Evolutionary conservation across 2,797 vertebrate species (phyloP).

Genomic region (Acanthornis magna): DNA sequence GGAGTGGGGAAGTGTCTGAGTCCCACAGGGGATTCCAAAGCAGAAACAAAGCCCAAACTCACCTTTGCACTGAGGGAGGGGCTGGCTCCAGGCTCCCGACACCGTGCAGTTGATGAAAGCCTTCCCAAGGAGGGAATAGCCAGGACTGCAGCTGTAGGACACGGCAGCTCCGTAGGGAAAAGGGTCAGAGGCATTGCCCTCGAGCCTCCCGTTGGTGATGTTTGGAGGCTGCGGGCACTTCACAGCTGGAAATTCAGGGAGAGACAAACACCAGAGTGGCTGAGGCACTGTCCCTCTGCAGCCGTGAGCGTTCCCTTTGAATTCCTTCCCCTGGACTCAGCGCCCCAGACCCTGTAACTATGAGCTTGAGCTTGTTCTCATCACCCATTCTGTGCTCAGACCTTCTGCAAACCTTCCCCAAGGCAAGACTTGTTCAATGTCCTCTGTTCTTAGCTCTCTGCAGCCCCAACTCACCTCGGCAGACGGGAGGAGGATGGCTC

Average conservation of each 20-base stretch:
- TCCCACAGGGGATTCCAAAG: neutral
- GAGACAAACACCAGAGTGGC: neutral
- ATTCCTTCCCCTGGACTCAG: neutral
- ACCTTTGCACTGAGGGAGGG: slow-evolving; percentile 66
- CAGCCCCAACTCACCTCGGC: neutral
- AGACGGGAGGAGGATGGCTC: neutral
- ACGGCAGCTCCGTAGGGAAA: slow-evolving; percentile 48
- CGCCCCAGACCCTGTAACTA: neutral
- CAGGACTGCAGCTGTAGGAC: slow-evolving; percentile 64
- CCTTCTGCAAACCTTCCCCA: neutral
- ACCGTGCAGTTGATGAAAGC: slow-evolving; percentile 42
- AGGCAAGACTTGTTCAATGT: neutral
- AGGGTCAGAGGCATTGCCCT: neutral
- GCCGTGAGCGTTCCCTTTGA: neutral
- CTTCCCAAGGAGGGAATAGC: slow-evolving; percentile 53
- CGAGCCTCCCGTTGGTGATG: slow-evolving; percentile 44
- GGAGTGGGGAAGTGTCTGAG: neutral
- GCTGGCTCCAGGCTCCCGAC: slow-evolving; percentile 67
- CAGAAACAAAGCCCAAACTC: neutral
- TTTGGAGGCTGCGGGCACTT: slow-evolving; percentile 18
- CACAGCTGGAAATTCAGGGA: neutral
- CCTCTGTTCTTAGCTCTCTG: neutral
- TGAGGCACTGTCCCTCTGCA: neutral
- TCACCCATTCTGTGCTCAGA: neutral
- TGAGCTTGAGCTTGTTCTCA: neutral